Evolutionary conservation across 2,113 vertebrate genomes (phyloP).

Genomic region (Aegotheles bennettii): DNA sequence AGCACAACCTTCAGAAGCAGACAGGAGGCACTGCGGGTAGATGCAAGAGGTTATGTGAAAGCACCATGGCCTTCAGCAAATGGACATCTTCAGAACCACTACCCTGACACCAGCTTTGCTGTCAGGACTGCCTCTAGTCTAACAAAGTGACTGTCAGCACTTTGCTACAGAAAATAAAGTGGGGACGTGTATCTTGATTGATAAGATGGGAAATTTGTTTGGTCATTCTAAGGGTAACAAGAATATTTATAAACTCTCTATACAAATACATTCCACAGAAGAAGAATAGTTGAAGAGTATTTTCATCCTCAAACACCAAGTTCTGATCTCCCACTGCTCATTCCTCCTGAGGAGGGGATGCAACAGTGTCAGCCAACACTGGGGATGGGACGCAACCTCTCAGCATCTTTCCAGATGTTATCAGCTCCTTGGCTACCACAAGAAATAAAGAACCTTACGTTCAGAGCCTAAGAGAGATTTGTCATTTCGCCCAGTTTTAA

Average conservation of each 20-base stretch:
- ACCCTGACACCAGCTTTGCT: neutral
- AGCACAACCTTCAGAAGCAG: neutral
- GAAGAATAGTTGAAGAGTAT: neutral
- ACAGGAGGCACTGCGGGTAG: neutral
- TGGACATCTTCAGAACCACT: neutral
- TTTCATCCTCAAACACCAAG: neutral
- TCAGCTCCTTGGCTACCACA: neutral
- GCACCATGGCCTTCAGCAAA: neutral
- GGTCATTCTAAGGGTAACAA: neutral
- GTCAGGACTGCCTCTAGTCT: neutral
- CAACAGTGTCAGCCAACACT: neutral
- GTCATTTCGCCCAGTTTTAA: neutral
- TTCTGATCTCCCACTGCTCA: neutral
- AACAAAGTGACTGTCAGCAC: neutral
- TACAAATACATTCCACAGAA: neutral
- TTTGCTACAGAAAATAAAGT: neutral
- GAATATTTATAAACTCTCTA: neutral
- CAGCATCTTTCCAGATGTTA: neutral
- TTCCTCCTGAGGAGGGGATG: neutral
- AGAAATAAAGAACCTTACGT: neutral
- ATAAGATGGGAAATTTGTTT: neutral
- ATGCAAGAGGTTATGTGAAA: neutral
- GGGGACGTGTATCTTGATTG: neutral
- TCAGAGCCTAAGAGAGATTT: neutral
- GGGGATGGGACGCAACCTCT: neutral